phyloP scores from a whole-genome alignment of 2,113 vertebrate species.

The Rynchops niger region DNA sequence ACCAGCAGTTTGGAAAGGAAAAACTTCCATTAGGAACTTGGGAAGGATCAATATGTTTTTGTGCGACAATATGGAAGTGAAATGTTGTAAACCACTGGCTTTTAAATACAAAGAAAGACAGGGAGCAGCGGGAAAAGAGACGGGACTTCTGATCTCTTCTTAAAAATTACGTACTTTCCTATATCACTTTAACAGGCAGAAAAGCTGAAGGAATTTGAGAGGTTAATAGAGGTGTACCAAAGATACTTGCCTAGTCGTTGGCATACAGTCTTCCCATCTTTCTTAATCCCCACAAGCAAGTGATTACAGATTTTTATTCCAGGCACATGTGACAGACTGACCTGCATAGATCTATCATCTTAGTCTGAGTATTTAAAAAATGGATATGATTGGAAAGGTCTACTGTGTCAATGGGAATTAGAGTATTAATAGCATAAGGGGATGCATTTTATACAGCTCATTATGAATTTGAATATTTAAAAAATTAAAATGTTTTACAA shows the following conservation, averaged over 20 bases:
- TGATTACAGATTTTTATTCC: conserved; percentile 36
- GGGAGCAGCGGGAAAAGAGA: not conserved
- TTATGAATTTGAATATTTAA: conserved; percentile 14
- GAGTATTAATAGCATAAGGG: not conserved
- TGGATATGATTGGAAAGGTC: conserved; percentile 22
- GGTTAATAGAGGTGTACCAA: not conserved
- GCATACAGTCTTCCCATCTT: not conserved
- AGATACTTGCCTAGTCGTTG: not conserved
- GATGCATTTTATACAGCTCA: conserved; percentile 36
- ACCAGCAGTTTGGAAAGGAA: not conserved
- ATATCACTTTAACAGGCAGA: not conserved
- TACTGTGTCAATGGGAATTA: conserved; percentile 29
- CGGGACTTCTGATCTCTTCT: not conserved
- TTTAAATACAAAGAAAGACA: not conserved
- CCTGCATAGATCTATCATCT: conserved; percentile 11
- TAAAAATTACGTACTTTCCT: not conserved
- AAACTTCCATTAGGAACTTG: not conserved
- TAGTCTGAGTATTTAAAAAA: conserved; percentile 55
- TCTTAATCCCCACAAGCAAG: not conserved
- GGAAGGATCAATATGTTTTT: not conserved
- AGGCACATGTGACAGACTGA: not conserved
- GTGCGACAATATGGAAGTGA: not conserved
- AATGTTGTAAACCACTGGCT: not conserved
- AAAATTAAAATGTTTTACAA: conserved; percentile 8
- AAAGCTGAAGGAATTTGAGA: not conserved